These are phyloP conservation scores for Venturia canescens DNA, from an alignment of 1,140 invertebrate species.

Conservation along the genomic window DNA sequence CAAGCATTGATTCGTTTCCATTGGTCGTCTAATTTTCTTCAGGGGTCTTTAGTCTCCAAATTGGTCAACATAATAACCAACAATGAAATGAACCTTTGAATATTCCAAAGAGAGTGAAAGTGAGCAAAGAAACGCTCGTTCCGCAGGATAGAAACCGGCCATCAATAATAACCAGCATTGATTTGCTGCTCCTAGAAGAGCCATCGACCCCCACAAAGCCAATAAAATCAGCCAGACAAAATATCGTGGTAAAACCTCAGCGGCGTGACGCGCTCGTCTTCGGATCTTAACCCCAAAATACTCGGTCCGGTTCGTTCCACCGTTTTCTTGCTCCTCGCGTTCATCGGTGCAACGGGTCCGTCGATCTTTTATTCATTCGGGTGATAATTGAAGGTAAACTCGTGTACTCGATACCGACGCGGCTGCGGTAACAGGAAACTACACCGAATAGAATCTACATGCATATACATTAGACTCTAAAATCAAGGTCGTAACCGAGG, in stretches of 20 bases:
- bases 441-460: background rate
- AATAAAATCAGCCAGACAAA: background rate
- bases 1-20: too few species aligned
- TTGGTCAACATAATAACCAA: too few species aligned
- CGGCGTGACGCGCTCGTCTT: background rate
- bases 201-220: too few species aligned
- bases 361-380: conserved; percentile 73
- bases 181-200: too few species aligned
- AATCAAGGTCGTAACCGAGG: background rate
- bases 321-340: too few species aligned
- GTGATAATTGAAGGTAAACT: conserved; percentile 75
- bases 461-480: background rate
- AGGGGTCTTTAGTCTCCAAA: too few species aligned
- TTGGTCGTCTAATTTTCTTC: too few species aligned
- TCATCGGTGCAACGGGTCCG: background rate
- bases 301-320: background rate
- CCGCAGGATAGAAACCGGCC: too few species aligned
- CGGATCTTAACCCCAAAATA: background rate
- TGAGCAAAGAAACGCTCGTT: too few species aligned
- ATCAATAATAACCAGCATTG: too few species aligned
- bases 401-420: conserved; percentile 62
- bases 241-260: background rate
- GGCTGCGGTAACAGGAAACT: conserved; percentile 20
- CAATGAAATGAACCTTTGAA: too few species aligned
- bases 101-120: too few species aligned